These are phyloP conservation scores for Steinernema feltiae DNA, from an alignment of 1,140 invertebrate genomes.

Conservation along the genomic window DNA sequence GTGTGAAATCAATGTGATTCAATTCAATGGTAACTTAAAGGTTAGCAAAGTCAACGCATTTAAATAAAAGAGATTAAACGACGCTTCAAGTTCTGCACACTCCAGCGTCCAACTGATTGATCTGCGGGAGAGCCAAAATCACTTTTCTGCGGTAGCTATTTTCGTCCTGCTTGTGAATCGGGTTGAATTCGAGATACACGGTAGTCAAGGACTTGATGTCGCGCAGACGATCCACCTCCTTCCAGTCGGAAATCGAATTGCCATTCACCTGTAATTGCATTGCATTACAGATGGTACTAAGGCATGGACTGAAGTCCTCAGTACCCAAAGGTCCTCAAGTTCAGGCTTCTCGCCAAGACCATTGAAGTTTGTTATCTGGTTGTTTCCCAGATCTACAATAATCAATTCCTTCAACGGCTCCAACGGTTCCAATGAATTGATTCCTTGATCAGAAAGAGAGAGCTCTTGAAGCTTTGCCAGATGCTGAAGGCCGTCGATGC, in stretches of 20 bases:
- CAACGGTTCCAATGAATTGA: background rate
- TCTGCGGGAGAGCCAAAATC: conserved; percentile 75
- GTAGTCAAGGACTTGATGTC: conserved; percentile 74
- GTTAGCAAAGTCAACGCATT: background rate
- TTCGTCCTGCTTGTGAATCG: conserved; percentile 69
- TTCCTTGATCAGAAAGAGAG: conserved; percentile 56
- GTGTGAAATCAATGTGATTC: background rate
- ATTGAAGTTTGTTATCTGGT: conserved; percentile 75
- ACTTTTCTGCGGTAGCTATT: conserved; percentile 83
- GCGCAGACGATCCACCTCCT: conserved; percentile 71
- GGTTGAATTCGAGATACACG: conserved; percentile 88
- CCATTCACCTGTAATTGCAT: conserved; percentile 74
- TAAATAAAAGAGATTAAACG: background rate
- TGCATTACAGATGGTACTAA: conserved; percentile 6
- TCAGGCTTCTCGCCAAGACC: conserved; percentile 71
- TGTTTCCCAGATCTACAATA: conserved; percentile 72
- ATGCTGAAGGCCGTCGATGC: conserved; percentile 76
- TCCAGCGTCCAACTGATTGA: conserved; percentile 82
- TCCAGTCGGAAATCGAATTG: conserved; percentile 81
- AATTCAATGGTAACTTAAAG: background rate
- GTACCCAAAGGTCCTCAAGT: conserved; percentile 89
- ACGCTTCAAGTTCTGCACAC: background rate
- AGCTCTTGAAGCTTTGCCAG: conserved; percentile 65
- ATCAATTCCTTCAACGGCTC: conserved; percentile 69
- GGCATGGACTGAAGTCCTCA: conserved; percentile 37